Evolutionary conservation across 2,888 invertebrate genomes (phyloP).

Genomic region (Eretmocerus hayati): DNA sequence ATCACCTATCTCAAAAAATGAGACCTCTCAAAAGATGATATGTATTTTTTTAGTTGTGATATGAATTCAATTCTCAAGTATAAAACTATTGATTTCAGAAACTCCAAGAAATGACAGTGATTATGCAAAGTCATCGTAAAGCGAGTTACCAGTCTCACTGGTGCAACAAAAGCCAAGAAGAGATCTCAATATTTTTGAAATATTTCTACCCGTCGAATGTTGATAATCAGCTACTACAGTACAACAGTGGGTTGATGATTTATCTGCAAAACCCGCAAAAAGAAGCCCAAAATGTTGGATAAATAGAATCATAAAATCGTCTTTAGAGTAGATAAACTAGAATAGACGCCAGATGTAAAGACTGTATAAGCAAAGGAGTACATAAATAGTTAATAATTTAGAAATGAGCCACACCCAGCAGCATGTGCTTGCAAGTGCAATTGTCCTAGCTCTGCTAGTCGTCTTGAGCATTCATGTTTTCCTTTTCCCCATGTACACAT

Average conservation of each 20-base stretch:
- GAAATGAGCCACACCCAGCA: slow-evolving; percentile 53
- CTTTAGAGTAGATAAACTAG: slow-evolving; percentile 1
- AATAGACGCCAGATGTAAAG: slow-evolving; percentile 2
- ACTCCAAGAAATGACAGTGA: slow-evolving; percentile 1
- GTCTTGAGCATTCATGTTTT: slow-evolving; percentile 56
- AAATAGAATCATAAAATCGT: slow-evolving; percentile 2
- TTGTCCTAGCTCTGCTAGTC: slow-evolving; percentile 53
- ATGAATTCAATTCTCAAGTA: neutral
- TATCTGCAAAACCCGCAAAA: neutral
- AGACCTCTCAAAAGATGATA: too few relatives aligned
- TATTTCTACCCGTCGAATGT: neutral
- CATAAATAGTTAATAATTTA: neutral
- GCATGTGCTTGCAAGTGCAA: slow-evolving; percentile 55
- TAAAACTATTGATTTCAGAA: neutral
- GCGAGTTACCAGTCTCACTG: slow-evolving; percentile 7
- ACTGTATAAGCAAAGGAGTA: slow-evolving; percentile 3
- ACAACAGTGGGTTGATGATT: neutral
- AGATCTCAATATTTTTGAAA: slow-evolving; percentile 1
- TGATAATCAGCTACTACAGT: neutral
- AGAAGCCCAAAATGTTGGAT: slow-evolving; percentile 7
- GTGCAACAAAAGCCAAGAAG: neutral
- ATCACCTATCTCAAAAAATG: too few relatives aligned
- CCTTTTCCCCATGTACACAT: slow-evolving; percentile 54
- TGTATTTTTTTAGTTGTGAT: too few relatives aligned
- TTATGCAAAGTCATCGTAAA: slow-evolving; percentile 10